Percentiles rank a stretch among this genome's conserved stretches.
phyloP scores from a whole-genome alignment of 2,888 invertebrate genomes.

The Agrochola macilenta region DNA sequence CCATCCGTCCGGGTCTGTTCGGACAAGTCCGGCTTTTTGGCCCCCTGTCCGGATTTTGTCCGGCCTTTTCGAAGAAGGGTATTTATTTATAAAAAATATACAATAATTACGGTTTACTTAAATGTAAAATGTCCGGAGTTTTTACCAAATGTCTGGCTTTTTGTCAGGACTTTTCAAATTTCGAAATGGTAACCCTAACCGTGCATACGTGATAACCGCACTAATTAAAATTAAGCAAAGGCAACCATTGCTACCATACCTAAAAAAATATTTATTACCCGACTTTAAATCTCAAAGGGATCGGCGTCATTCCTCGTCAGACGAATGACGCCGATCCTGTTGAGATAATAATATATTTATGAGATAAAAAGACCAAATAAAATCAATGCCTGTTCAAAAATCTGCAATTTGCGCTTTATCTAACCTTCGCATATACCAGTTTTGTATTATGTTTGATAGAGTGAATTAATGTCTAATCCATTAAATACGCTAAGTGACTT shows the following conservation, averaged over 20 bases:
- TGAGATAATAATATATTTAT: too few relatives aligned
- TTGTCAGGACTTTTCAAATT: background rate
- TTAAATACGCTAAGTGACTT: slow-evolving; percentile 21
- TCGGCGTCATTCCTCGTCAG: background rate
- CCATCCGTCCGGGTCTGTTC: background rate
- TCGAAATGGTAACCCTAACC: background rate
- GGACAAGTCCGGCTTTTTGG: background rate
- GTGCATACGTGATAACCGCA: background rate
- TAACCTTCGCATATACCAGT: background rate
- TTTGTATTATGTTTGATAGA: slow-evolving; percentile 10
- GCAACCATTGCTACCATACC: too few relatives aligned
- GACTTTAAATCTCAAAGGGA: background rate
- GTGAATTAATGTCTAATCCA: background rate
- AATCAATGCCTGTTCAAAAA: background rate
- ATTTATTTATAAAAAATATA: background rate
- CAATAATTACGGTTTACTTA: too few relatives aligned
- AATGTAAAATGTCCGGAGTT: background rate
- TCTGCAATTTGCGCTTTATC: background rate
- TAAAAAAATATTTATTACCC: background rate
- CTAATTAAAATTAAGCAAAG: background rate
- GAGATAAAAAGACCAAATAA: background rate
- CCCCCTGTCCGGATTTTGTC: too few relatives aligned
- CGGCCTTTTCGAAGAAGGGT: background rate
- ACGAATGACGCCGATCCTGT: too few relatives aligned
- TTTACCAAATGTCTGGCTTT: background rate